Conservation (phyloP, 30 jellyfish, hydroid and myxozoan species). For the Calvadosia cruxmelitensis region DNA sequence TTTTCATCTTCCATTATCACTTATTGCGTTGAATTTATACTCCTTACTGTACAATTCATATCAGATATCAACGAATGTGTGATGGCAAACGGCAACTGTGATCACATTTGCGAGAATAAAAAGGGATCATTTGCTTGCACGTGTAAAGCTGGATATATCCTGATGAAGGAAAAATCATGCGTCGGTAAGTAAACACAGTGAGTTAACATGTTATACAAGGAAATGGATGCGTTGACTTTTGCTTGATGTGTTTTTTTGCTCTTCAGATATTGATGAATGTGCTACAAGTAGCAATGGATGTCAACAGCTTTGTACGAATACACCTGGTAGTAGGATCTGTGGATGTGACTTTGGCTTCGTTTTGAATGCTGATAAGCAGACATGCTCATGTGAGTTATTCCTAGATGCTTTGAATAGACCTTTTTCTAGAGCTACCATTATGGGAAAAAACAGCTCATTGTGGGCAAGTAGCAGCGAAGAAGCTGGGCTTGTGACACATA, state of each 20-base stretch:
- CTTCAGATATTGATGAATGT: too few species aligned
- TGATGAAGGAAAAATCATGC: constrained; percentile 15
- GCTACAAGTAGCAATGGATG: constrained; percentile 53
- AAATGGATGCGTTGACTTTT: too few species aligned
- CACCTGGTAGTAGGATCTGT: constrained; percentile 59
- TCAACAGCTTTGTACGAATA: constrained; percentile 37
- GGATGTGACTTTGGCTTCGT: constrained; percentile 39
- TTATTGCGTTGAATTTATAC: background rate
- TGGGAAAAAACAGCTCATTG: too few species aligned
- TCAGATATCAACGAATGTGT: constrained; percentile 73
- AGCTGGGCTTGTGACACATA: too few species aligned
- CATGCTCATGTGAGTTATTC: too few species aligned
- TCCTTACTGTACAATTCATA: background rate
- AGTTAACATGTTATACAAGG: too few species aligned
- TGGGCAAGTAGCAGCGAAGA: too few species aligned
- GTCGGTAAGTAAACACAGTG: too few species aligned
- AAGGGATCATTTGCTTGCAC: constrained; percentile 56
- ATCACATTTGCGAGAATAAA: constrained; percentile 52
- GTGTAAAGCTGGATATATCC: constrained; percentile 51
- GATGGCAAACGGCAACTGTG: constrained; percentile 35
- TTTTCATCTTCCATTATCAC: background rate
- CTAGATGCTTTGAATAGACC: too few species aligned
- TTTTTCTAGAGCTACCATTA: too few species aligned
- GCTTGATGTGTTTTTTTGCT: too few species aligned
- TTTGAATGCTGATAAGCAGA: constrained; percentile 12